Percentiles rank a stretch among this genome's conserved stretches.
Conservation (phyloP, 1,140 invertebrate genomes). For the Anagrus nilaparvatae region DNA sequence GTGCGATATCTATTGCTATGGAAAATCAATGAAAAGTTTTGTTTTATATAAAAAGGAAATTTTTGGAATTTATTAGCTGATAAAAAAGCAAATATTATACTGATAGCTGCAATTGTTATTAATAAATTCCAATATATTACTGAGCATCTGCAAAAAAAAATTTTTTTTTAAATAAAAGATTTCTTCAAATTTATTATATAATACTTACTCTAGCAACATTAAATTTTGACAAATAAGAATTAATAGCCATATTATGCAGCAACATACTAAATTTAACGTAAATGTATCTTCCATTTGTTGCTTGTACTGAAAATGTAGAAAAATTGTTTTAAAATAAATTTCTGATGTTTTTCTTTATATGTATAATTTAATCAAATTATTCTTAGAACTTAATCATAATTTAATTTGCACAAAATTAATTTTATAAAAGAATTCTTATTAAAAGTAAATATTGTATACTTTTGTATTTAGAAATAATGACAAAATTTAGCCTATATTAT, state of each 20-base stretch:
- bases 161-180: neutral
- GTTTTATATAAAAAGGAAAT: conserved; percentile 13
- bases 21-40: conserved; percentile 59
- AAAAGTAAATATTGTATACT: neutral
- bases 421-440: neutral
- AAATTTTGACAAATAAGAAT: conserved; percentile 70
- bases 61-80: conserved; percentile 1
- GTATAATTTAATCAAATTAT: neutral
- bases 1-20: conserved; percentile 60
- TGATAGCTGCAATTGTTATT: too few relatives aligned
- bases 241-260: conserved; percentile 82
- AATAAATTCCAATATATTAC: too few relatives aligned
- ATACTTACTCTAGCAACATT: conserved; percentile 63
- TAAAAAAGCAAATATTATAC: conserved; percentile 8
- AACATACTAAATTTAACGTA: conserved; percentile 88
- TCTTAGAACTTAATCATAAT: neutral
- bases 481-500: too few relatives aligned
- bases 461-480: too few relatives aligned
- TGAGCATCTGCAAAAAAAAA: conserved; percentile 3
- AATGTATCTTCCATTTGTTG: conserved; percentile 88
- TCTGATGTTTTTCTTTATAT: neutral
- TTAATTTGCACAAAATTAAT: neutral
- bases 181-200: conserved; percentile 4
- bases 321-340: conserved; percentile 1
- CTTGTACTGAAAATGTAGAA: conserved; percentile 55